These are phyloP conservation scores for Dryobates pubescens DNA, from an alignment of 2,797 vertebrate species.

Conservation along the genomic window DNA sequence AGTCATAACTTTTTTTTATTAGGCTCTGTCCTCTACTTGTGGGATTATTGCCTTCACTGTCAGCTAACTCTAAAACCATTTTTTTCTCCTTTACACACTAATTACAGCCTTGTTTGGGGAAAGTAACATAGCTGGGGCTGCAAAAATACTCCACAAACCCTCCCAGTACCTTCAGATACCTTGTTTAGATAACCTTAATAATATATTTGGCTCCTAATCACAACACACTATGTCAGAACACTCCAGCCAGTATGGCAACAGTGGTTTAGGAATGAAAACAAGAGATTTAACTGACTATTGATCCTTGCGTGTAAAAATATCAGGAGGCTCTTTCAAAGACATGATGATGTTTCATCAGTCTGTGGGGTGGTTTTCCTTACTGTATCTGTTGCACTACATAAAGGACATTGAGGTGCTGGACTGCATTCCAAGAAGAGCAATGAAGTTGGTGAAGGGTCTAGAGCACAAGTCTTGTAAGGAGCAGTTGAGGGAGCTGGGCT, in stretches of 20 bases:
- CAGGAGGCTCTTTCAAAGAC: neutral
- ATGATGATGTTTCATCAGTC: slow-evolving; percentile 2
- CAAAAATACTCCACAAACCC: neutral
- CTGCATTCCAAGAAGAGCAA: no score
- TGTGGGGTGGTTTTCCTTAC: neutral
- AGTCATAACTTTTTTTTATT: slow-evolving; percentile 68
- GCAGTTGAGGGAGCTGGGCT: no score
- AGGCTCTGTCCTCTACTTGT: slow-evolving; percentile 51
- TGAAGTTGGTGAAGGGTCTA: no score
- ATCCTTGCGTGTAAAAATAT: slow-evolving; percentile 39
- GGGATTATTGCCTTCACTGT: slow-evolving; percentile 62
- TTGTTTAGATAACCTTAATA: slow-evolving; percentile 22
- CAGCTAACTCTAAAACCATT: neutral
- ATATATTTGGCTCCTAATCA: slow-evolving; percentile 19
- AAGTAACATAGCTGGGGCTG: neutral
- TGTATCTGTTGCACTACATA: no score
- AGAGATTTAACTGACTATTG: slow-evolving; percentile 58
- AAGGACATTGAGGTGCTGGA: no score
- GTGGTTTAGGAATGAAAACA: slow-evolving; percentile 25
- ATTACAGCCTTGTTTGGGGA: slow-evolving; percentile 20
- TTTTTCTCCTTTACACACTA: slow-evolving; percentile 24
- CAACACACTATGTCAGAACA: neutral
- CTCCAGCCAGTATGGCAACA: neutral
- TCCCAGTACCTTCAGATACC: neutral
- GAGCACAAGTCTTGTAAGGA: no score